phyloP scores from a whole-genome alignment of 1,140 invertebrate species.

The Coelopa frigida region DNA sequence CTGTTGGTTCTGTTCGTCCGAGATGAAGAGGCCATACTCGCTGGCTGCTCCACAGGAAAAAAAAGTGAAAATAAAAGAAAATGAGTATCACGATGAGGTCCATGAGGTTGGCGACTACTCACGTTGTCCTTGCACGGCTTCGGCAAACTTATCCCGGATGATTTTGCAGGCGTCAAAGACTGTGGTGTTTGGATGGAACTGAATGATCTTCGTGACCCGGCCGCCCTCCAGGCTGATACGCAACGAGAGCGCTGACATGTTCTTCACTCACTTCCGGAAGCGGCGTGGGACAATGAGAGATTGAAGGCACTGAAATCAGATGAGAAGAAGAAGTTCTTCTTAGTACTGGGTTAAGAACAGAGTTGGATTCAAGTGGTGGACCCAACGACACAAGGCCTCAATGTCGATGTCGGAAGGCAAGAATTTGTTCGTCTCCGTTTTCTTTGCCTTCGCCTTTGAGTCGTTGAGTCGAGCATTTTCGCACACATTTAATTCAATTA shows the following conservation, averaged over 20 bases:
- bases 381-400: no score
- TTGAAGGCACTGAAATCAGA: conserved; percentile 9
- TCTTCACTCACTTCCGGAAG: conserved; percentile 12
- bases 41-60: conserved; percentile 58
- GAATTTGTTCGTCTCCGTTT: no score
- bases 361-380: no score
- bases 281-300: no score
- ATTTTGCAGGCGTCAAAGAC: conserved; percentile 93
- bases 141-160: conserved; percentile 89
- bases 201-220: conserved; percentile 94
- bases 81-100: neutral
- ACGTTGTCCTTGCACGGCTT: conserved; percentile 79
- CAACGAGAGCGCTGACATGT: conserved; percentile 67
- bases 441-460: neutral
- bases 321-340: no score
- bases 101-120: conserved; percentile 40
- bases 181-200: conserved; percentile 89
- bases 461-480: no score
- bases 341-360: no score
- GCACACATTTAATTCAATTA: no score
- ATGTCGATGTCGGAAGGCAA: no score
- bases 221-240: conserved; percentile 90
- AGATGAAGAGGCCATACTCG: conserved; percentile 94
- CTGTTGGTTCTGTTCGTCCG: conserved; percentile 93
- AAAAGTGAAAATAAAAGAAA: neutral